Conservation (phyloP, 2,888 invertebrate species). For the Miltochrista miniata region DNA sequence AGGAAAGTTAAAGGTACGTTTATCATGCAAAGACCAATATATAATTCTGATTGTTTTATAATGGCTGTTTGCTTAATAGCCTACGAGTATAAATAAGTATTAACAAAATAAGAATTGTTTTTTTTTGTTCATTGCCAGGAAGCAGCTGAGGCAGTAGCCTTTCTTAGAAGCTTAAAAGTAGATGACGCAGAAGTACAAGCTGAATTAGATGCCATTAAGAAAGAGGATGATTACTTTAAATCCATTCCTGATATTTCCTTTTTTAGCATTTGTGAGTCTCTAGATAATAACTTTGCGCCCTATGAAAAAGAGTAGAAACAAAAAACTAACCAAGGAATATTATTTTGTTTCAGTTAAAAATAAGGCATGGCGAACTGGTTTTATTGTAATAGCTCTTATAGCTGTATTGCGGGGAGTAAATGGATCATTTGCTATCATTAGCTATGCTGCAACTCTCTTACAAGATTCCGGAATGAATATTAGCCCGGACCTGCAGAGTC, state of each 20-base stretch:
- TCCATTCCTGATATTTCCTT: conserved; percentile 54
- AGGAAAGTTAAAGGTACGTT: conserved; percentile 48
- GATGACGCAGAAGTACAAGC: conserved; percentile 48
- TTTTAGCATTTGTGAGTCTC: conserved; percentile 53
- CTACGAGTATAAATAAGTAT: too few species aligned
- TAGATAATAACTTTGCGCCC: background rate
- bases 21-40: too few species aligned
- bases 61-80: too few species aligned
- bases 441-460: conserved; percentile 47
- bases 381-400: conserved; percentile 34
- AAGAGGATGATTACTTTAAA: conserved; percentile 52
- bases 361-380: conserved; percentile 48
- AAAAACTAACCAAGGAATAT: background rate
- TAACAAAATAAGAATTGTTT: too few species aligned
- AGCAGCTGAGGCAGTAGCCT: conserved; percentile 49
- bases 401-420: conserved; percentile 38
- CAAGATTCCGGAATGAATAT: conserved; percentile 37
- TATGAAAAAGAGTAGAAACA: background rate
- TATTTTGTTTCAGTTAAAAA: conserved; percentile 44
- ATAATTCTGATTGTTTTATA: too few species aligned
- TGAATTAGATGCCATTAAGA: conserved; percentile 50
- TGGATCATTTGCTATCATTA: conserved; percentile 45
- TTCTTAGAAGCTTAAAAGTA: conserved; percentile 50
- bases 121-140: conserved; percentile 46
- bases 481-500: conserved; percentile 43